Conservation (phyloP, 2,113 vertebrate genomes). For the Oreochromis tanganicae region DNA sequence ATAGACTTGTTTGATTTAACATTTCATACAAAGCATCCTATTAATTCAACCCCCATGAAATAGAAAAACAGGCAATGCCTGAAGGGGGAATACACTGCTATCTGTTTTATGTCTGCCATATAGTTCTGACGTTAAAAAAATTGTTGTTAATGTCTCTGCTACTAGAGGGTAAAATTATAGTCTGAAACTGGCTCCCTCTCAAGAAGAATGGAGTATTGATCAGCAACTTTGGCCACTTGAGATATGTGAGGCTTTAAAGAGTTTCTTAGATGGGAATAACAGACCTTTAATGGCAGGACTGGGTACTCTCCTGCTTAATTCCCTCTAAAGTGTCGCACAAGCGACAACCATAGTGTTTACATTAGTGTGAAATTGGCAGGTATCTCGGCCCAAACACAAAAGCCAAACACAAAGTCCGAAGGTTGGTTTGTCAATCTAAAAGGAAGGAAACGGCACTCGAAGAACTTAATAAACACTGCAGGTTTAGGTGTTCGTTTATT, state of each 20-base stretch:
- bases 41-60: conserved; percentile 42
- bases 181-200: conserved; percentile 9
- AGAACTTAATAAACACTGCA: not conserved
- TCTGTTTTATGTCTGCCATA: conserved; percentile 46
- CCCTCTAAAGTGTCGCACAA: not conserved
- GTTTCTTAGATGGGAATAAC: not conserved
- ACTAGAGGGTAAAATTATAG: conserved; percentile 33
- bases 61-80: conserved; percentile 19
- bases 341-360: not conserved
- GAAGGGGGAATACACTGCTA: not conserved
- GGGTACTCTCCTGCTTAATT: not conserved
- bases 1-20: conserved; percentile 36
- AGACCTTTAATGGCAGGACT: not conserved
- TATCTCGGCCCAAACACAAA: not conserved
- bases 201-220: conserved; percentile 46
- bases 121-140: conserved; percentile 38
- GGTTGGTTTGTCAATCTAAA: not conserved
- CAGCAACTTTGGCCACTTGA: conserved; percentile 27
- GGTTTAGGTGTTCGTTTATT: not conserved
- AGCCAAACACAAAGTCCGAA: not conserved
- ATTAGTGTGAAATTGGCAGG: not conserved
- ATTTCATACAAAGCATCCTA: conserved; percentile 18
- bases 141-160: conserved; percentile 40
- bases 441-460: not conserved
- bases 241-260: conserved; percentile 7